Evolutionary conservation across 2,888 invertebrate species (phyloP), one percentile per base, ranked within the genome.

Genomic region (Ectemnius cavifrons): DNA sequence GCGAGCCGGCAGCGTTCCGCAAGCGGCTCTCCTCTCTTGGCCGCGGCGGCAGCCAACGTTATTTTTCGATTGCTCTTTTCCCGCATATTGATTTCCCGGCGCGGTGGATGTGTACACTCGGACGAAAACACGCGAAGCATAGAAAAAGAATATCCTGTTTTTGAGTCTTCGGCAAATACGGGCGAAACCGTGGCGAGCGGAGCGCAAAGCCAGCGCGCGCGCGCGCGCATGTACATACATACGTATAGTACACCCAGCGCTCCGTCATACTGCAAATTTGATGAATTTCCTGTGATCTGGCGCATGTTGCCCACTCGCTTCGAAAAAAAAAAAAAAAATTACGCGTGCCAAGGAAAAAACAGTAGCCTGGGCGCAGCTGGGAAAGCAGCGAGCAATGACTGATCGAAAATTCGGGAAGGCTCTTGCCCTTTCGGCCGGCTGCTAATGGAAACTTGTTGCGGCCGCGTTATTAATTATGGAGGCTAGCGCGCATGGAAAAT

Each of bases 41-140:
- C 28, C 28, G 20, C 20, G 2, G 20, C 20, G 20, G 20, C 20
- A 20, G n/a, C 20, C 20, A 4, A 37, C 28, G 28, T 37, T 77
- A 83, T 80, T 78, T 37, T 71, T 66, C 67, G 64, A 80, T 75
- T 75, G 71, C 75, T 81, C 78, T 84, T 83, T 82, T 77, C 67
- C 75, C 70, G 62, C 73, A 63, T 71, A 67, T 71, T 74, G 77
- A 81, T 79, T 73, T 79, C 71, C 69, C 57, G 67, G 72, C 59
- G 14, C 49, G 49, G 16, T 49, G 4, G 20, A 14, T 71, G 78
- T 75, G 75, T 74, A 74, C 73, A 67, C 56, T 68, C 49, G 78
- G 62, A 59, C 73, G 52, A 77, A 77, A 81, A 81, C 74, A 78
- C 71, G 71, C 68, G 28, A 37, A 37, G 8, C 49, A n/a, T 1